Evolutionary conservation across 2,888 invertebrate genomes (phyloP), one percentile per base, ranked within the genome.

Genomic region (Acanthoscelides obtectus): DNA sequence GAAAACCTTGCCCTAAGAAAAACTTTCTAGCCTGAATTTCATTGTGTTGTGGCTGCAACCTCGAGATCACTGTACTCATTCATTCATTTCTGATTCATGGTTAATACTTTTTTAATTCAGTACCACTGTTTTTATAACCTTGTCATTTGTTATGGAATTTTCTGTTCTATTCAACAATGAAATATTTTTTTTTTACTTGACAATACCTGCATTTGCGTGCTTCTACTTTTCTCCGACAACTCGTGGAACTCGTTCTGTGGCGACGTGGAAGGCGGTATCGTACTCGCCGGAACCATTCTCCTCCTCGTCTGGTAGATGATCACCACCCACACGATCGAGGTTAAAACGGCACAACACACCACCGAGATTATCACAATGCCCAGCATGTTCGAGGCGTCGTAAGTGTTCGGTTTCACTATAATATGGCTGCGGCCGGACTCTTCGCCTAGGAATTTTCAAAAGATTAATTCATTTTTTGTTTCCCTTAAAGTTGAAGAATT

Each of bases 351-450:
- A 86, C 96, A 95, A 84, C 95, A 94, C 65, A 96, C 94, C 0
- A 95, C 93, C 2, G 95, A 94, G 78, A 97, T 95, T 81, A 97
- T 91, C 77, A 96, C 93, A 75, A 97, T 92, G 70, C 96, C 95
- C 73, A 94, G 90, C 86, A 94, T 93, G 78, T 94, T 93, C 80
- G 93, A 92, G 81, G 92, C 91, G 72, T 88, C 84, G 88, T 87
- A 73, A 88, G 88, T 84, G 87, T 88, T 86, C 77, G 93, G 91
- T 78, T 92, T 88, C 21, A 95, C 92, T 69, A 90, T 89, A 69
- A 96, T 88, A 73, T 90, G 89, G 66, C 93, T 91, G 79, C 89
- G 89, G 71, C 93, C 94, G 73, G 90, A 89, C 77, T 92, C 91
- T 71, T 90, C 91, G 6, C 45, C 45, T 45, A 17, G 17, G 17